Base-by-base conservation (phyloP, 2,888 invertebrate species). In the Drosophila formosana region DNA sequence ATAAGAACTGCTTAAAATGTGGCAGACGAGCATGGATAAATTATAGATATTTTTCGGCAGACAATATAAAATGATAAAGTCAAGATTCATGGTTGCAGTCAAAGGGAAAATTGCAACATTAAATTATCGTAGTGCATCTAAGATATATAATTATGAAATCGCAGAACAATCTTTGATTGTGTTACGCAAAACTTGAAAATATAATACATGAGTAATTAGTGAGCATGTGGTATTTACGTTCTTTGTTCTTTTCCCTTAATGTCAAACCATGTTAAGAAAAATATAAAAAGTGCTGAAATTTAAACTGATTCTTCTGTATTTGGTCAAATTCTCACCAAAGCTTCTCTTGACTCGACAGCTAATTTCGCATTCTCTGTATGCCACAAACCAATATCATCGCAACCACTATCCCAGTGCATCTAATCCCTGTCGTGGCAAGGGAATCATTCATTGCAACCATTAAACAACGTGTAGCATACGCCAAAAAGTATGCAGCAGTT, bases 401-500 rank as follows among this genome's bases (percentile, higher is more conserved):
- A 32, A 49, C 26, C 39, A 9, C 18, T 28, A 18, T 23, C 34
- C 11, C 18, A 11, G 25, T 25, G 26, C 53, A 13, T 9, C 53
- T 67, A 68, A 67, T 57, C 43, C 52, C 43, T 43, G 18, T n/a
- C 26, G 7, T 23, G 34, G 7, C 57, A 51, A 55, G 18, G 23
- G 9, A 49, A 46, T 45, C 46, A 50, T 50, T 49, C 49, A 60
- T 18, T 47, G 63, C 18, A 11, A 49, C 37, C 47, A 60, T 49
- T 60, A 67, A 47, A 64, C 23, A 53, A 18, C 41, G 34, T 68
- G 32, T 11, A n/a, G 18, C 11, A 34, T 41, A 18, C 60, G 45
- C 66, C 70, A 49, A 66, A 71, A 75, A 73, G 66, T 65, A 63
- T 62, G 66, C 65, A 73, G 47, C 61, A 72, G 43, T 58, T 70